Conservation (phyloP, 2,797 vertebrate species). For the Dendrocincla tyrannina region DNA sequence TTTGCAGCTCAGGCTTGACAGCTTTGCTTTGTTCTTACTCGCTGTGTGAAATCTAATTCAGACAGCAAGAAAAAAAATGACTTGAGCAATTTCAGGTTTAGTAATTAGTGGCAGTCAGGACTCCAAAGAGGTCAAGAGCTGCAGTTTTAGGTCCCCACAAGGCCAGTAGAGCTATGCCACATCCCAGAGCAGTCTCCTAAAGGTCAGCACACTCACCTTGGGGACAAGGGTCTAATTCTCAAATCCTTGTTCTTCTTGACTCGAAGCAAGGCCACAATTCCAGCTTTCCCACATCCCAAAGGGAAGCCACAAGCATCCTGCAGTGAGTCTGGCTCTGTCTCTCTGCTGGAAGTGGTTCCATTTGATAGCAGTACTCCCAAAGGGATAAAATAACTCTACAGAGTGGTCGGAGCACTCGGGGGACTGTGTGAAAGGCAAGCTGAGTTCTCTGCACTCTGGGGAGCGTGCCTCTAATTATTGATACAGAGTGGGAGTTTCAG, state of each 20-base stretch:
- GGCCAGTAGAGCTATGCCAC: neutral
- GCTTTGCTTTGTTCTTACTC: neutral
- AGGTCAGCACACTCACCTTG: constrained; percentile 26
- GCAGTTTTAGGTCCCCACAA: neutral
- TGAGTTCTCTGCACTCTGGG: neutral
- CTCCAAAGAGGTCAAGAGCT: neutral
- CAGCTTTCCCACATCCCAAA: neutral
- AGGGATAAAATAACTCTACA: neutral
- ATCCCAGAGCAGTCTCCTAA: neutral
- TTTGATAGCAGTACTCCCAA: neutral
- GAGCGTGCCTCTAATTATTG: neutral
- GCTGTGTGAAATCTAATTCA: neutral
- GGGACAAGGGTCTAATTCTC: neutral
- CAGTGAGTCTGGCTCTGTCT: neutral
- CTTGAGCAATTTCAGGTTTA: neutral
- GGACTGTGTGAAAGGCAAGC: neutral
- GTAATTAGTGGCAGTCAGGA: neutral
- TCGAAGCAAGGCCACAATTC: neutral
- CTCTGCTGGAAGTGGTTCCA: neutral
- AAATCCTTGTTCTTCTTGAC: neutral
- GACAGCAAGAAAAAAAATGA: neutral
- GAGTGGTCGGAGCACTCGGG: neutral
- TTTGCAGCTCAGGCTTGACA: neutral
- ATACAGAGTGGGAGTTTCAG: constrained; percentile 57
- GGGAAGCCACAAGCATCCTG: neutral